Percentiles rank a stretch among this genome's conserved stretches.
Evolutionary conservation across 2,113 vertebrate genomes (phyloP).

Genomic region (Oriolus oriolus): DNA sequence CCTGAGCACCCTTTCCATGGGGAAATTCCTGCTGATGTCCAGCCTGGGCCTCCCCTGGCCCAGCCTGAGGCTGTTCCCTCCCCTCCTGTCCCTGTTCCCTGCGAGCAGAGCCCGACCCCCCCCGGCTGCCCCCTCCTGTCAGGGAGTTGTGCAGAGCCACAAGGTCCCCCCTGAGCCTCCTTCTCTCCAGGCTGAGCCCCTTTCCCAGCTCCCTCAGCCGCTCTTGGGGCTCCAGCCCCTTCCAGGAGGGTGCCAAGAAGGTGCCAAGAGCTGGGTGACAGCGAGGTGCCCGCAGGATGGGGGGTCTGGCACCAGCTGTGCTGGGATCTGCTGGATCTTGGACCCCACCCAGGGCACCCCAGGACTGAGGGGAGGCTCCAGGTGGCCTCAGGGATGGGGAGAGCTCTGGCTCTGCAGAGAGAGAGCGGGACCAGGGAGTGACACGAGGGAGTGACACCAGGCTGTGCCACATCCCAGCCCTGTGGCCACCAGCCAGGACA

Average conservation of each 20-base stretch:
- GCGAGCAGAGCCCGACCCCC: neutral
- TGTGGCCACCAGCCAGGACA: neutral
- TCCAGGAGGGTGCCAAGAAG: neutral
- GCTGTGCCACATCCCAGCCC: neutral
- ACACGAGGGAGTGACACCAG: too few species aligned
- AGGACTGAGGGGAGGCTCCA: neutral
- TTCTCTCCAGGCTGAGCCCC: neutral
- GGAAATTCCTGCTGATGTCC: neutral
- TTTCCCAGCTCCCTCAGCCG: neutral
- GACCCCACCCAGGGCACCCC: neutral
- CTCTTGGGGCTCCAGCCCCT: neutral
- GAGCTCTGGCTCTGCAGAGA: neutral
- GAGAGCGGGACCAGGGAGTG: neutral
- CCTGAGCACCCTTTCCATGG: neutral
- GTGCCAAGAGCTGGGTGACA: neutral
- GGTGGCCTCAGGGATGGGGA: neutral
- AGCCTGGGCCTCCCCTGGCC: neutral
- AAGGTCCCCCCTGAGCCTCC: neutral
- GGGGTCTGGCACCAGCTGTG: neutral
- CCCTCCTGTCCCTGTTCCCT: neutral
- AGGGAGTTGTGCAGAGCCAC: neutral
- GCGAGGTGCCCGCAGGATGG: accelerated
- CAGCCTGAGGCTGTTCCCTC: neutral
- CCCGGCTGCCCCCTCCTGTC: neutral
- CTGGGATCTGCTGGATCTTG: neutral